Evolutionary conservation across 1,140 invertebrate genomes (phyloP).

Genomic region (Elysia chlorotica): DNA sequence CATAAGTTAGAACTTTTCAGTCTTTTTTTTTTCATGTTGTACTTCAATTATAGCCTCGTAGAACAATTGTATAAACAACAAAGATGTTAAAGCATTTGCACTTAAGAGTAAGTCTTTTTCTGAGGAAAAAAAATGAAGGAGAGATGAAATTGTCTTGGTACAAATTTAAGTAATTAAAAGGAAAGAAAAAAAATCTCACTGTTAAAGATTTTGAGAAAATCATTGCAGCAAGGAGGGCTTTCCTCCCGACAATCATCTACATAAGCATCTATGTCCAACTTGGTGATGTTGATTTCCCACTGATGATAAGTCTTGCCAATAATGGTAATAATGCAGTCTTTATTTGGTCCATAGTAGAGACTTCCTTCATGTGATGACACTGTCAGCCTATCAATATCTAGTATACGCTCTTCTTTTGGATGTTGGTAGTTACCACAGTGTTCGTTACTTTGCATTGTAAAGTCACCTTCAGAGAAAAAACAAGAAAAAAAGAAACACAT

Average conservation of each 20-base stretch:
- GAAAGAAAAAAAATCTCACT: too few relatives aligned
- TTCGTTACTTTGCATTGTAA: conserved; percentile 31
- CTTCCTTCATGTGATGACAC: conserved; percentile 32
- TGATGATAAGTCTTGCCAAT: conserved; percentile 37
- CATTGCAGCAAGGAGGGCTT: conserved; percentile 32
- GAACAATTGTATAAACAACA: too few relatives aligned
- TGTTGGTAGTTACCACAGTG: conserved; percentile 31
- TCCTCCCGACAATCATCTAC: conserved; percentile 18
- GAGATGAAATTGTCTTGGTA: too few relatives aligned
- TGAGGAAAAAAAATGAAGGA: too few relatives aligned
- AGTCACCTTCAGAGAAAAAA: too few relatives aligned
- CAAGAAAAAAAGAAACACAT: too few relatives aligned
- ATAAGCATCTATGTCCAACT: conserved; percentile 33
- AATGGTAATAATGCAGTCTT: conserved; percentile 39
- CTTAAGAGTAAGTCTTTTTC: too few relatives aligned
- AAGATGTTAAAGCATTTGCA: too few relatives aligned
- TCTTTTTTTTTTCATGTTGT: too few relatives aligned
- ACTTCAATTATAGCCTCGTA: too few relatives aligned
- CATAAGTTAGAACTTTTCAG: too few relatives aligned
- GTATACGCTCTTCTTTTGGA: conserved; percentile 28
- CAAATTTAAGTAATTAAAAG: too few relatives aligned
- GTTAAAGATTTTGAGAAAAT: conserved; percentile 43
- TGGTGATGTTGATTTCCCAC: conserved; percentile 29
- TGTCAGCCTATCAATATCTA: conserved; percentile 26
- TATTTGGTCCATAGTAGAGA: conserved; percentile 26